Percentiles rank a stretch among this genome's conserved stretches.
Evolutionary conservation across 2,113 vertebrate genomes (phyloP).

Genomic region (Phainopepla nitens): DNA sequence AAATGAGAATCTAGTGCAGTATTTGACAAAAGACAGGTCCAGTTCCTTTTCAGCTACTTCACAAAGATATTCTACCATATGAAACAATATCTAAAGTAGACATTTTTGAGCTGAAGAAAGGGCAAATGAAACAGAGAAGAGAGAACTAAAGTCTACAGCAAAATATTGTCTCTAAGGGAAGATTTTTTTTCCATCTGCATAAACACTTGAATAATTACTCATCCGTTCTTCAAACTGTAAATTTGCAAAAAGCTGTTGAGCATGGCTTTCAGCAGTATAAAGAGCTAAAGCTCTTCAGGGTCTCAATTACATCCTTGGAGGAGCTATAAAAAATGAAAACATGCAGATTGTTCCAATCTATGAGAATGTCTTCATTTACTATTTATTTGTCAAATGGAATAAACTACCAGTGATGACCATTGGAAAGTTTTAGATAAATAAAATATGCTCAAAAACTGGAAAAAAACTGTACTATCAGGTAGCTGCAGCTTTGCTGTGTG

Average conservation of each 20-base stretch:
- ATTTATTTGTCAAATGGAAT: not conserved
- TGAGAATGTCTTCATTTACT: conserved; percentile 18
- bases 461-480: not conserved
- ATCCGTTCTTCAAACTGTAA: not conserved
- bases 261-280: not conserved
- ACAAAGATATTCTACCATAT: not conserved
- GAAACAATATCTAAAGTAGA: not conserved
- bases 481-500: not conserved
- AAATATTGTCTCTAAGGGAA: not conserved
- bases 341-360: not conserved
- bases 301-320: conserved; percentile 15
- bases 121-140: not conserved
- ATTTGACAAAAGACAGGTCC: not conserved
- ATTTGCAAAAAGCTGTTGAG: not conserved
- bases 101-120: not conserved
- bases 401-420: not conserved
- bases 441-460: not conserved
- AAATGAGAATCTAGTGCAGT: not conserved
- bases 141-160: not conserved
- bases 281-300: conserved; percentile 11
- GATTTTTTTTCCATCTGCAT: not conserved
- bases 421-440: not conserved
- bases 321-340: conserved; percentile 36
- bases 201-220: not conserved
- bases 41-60: not conserved